phyloP scores from a whole-genome alignment of 1,140 invertebrate species.

The Drosophila neocordata region DNA sequence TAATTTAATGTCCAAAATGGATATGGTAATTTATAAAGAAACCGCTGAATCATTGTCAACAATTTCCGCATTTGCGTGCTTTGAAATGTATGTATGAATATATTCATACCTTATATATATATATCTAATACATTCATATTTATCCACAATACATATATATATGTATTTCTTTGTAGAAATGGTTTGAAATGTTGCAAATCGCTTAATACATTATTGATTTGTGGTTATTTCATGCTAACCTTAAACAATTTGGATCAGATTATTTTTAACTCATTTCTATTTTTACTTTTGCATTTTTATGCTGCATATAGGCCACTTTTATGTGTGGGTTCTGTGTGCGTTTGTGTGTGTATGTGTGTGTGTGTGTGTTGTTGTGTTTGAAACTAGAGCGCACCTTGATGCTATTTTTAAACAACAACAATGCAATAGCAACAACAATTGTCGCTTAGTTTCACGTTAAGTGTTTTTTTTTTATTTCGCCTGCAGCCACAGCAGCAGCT shows the following conservation, averaged over 20 bases:
- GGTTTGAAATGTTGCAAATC: constrained; percentile 3
- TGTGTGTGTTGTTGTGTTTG: constrained; percentile 31
- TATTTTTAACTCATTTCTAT: constrained; percentile 70
- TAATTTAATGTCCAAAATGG: constrained; percentile 54
- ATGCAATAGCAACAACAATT: constrained; percentile 51
- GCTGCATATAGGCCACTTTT: constrained; percentile 31
- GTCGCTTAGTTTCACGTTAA: constrained; percentile 68
- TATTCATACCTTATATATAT: background rate
- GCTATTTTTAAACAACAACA: constrained; percentile 71
- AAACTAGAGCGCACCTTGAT: constrained; percentile 76
- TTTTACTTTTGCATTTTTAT: constrained; percentile 47
- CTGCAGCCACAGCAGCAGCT: constrained; percentile 49
- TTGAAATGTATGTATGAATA: constrained; percentile 12
- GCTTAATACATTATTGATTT: constrained; percentile 5
- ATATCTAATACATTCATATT: background rate
- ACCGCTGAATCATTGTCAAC: constrained; percentile 56
- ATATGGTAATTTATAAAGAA: constrained; percentile 57
- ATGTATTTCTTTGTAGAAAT: background rate
- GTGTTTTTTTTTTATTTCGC: constrained; percentile 53
- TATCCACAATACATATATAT: background rate
- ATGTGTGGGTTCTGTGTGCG: constrained; percentile 18
- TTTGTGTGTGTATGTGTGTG: constrained; percentile 8
- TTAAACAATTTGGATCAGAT: constrained; percentile 2
- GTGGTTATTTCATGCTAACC: constrained; percentile 7
- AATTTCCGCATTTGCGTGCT: constrained; percentile 50